Percentiles rank a stretch among this genome's conserved stretches.
Evolutionary conservation across 2,113 vertebrate species (phyloP).

Genomic region (Upupa epops): DNA sequence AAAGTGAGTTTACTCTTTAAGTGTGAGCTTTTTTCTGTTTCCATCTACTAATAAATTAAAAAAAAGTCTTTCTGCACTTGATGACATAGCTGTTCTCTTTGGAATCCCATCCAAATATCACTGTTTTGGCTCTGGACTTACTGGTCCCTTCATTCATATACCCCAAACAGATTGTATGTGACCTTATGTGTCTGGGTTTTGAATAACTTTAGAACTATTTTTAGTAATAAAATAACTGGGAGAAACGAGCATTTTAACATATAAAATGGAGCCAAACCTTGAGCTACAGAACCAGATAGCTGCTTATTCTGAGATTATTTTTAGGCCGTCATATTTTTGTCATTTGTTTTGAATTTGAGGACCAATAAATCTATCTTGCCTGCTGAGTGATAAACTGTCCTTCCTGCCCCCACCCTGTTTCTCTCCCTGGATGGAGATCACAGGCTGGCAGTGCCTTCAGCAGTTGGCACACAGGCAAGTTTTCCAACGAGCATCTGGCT

Average conservation of each 20-base stretch:
- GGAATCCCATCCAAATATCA: not conserved
- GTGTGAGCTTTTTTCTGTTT: not conserved
- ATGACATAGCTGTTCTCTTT: not conserved
- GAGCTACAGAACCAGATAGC: not conserved
- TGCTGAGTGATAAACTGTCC: not conserved
- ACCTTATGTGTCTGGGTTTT: not conserved
- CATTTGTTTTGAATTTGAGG: not conserved
- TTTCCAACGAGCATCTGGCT: slow-evolving; percentile 60
- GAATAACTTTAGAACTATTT: not conserved
- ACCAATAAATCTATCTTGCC: not conserved
- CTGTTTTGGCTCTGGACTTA: not conserved
- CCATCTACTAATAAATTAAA: not conserved
- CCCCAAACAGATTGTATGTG: not conserved
- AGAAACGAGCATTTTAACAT: slow-evolving; percentile 27
- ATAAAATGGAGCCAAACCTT: not conserved
- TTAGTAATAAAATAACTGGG: not conserved
- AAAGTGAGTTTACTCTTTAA: not conserved
- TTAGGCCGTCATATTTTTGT: not conserved
- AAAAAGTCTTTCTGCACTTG: not conserved
- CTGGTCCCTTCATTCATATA: not conserved
- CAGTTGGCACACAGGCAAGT: not conserved
- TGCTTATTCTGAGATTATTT: not conserved
- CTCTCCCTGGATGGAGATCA: slow-evolving; percentile 35
- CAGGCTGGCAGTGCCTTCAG: not conserved
- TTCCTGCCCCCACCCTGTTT: not conserved